Evolutionary conservation across 2,888 invertebrate genomes (phyloP), one percentile per base, ranked within the genome.

Genomic region (Lithophane ornitopus): DNA sequence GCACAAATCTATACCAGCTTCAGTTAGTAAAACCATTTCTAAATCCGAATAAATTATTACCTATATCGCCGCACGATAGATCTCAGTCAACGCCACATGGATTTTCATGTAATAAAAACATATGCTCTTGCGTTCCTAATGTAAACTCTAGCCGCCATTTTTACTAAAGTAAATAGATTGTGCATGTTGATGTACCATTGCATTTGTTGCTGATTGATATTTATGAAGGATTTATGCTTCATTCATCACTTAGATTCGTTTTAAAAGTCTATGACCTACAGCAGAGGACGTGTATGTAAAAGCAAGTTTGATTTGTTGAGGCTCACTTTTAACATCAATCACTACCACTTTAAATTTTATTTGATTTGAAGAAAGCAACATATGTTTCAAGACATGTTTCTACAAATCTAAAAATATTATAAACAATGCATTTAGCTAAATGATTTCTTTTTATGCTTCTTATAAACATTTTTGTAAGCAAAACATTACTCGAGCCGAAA

Each of bases 11-110:
- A 58, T 75, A 73, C 58, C 59, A 76, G 72, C 73, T 74, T 70
- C 44, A 70, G 68, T 59, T 54, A 77, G 72, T 69, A 78, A 71
- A 80, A 65, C 67, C 68, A 70, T 75, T 76, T 83, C 71, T 79
- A 81, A 85, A 74, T 85, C 73, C 82, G 75, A 78, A 71, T 80
- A 80, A 80, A 81, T 82, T 82, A 70, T 75, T 54, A 44, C 19
- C 22, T 39, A 76, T 76, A 81, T 80, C 28, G 56, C 66, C 65
- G 28, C 39, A 65, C 63, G 72, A 69, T 79, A 65, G 49, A 85
- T 82, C 75, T 84, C 79, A 75, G 56, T 80, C 81, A 77, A 74
- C 80, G 62, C 76, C 62, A 67, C 70, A 68, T 70, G 69, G 59
- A 72, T 84, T 78, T 67, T 78, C 44, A 69, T 71, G 34, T n/a